Evolutionary conservation across 2,888 invertebrate genomes (phyloP), one percentile per base, ranked within the genome.

Genomic region (Chalcosyrphus nemorum): DNA sequence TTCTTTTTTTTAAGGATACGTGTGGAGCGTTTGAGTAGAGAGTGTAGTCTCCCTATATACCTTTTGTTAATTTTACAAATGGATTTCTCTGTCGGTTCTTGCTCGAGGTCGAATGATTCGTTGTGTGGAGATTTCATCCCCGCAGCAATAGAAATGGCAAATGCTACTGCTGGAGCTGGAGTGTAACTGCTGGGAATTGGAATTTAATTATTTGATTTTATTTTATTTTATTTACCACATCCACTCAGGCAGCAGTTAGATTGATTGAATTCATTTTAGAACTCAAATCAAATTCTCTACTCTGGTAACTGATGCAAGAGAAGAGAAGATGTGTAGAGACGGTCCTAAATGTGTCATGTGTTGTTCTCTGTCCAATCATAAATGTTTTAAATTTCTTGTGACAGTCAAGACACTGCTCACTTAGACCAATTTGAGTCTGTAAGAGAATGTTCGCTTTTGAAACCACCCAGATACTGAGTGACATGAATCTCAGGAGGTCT

Each of bases 21-120:
- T 68, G 32, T 57, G 21, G 32, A 27, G 29, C 47, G 56, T 15
- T 29, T 59, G 43, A 15, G 21, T 17, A 17, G n/a, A 6, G 17
- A 7, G n/a, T 59, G 24, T 38, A 17, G 13, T 43, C 7, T 63
- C 27, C 15, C 17, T 56, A 24, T 35, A 80, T 4, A 4, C 24
- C 24, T 24, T 74, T 76, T 70, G 76, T 76, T 81, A 81, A 81
- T 81, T 81, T 81, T 38, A 71, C 81, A 81, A 77, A 81, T 81
- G 81, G 81, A 81, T 77, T 71, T 65, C 57, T 17, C 32, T 45
- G n/a, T n/a, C 35, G 35, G 38, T 57, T 50, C 63, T 24, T 24
- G 24, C 24, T 45, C 63, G 70, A 57, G 52, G 76, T 81, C 57
- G 76, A 57, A 52, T 74, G 65, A 68, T 66, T 63, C 63, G 61